Base-by-base conservation (phyloP, 64 coral and sea anemone species). In the Actinia tenebrosa region DNA sequence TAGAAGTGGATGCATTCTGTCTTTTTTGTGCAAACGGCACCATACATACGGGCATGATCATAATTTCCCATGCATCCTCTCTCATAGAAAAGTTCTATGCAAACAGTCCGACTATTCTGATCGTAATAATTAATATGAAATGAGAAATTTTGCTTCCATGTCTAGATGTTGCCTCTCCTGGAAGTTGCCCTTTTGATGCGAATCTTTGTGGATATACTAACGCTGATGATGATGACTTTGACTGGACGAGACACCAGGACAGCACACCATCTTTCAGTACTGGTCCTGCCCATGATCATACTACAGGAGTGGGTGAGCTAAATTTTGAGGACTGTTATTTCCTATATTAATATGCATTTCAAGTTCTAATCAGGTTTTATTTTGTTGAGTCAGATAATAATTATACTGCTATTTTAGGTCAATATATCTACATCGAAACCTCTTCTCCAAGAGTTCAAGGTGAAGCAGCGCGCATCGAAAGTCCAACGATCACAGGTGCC, bases 371-470 rank as follows among this genome's bases (percentile, higher is more conserved):
- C 0, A 50, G 47, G 30, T 37, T 37, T 50, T 50, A 8, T 50
- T 8, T 8, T 50, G 2, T 50, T 50, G 4, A 50, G 47, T 50
- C 47, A 50, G 47, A 50, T 50, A 50, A 50, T 50, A 10, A 58
- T 58, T 11, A 10, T 13, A 58, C 1, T 75, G 26, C 11, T 10
- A 5, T 75, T 75, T 5, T 8, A 88, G 88, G 88, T 7, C 54
- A 64, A 9, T 89, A 84, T 44, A 87, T 87, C 17, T 87, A 80
- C 64, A 91, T 91, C 56, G 91, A 92, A 84, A 78, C 91, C 7
- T 88, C 86, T 20, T 4, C 4, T 7, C 86, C 91, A 17, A 43
- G 91, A 37, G 42, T 72, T 5, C n/a, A 20, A 78, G 91, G 86
- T 60, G 91, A 92, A 17, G 58, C 66, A 14, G 91, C 91, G 11